These are phyloP conservation scores for Linyphia triangularis DNA, from an alignment of 2,888 invertebrate species.

Conservation along the genomic window DNA sequence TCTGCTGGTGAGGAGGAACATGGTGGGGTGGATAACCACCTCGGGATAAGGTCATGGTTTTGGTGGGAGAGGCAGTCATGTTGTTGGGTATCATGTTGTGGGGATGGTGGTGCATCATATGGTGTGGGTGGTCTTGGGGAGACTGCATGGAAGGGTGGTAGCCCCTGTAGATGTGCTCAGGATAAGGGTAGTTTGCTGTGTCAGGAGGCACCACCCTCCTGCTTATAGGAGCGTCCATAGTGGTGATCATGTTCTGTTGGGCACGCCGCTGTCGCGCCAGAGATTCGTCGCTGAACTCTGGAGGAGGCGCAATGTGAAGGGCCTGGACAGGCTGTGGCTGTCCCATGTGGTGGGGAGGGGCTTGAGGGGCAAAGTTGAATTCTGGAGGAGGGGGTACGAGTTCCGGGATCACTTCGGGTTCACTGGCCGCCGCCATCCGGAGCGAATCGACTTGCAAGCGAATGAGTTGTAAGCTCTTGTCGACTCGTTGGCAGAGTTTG, in stretches of 20 bases:
- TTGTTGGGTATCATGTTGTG: constrained; percentile 79
- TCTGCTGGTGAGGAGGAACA: constrained; percentile 58
- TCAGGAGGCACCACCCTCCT: constrained; percentile 61
- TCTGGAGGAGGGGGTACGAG: constrained; percentile 78
- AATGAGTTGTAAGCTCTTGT: constrained; percentile 76
- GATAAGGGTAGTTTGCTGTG: constrained; percentile 56
- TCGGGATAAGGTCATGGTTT: constrained; percentile 68
- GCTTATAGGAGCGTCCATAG: constrained; percentile 69
- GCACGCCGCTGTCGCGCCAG: constrained; percentile 62
- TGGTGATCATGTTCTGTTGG: constrained; percentile 65
- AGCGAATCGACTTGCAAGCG: constrained; percentile 76
- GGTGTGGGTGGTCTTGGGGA: constrained; percentile 68
- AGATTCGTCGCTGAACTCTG: constrained; percentile 90
- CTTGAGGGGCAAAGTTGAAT: constrained; percentile 76
- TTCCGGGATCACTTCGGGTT: constrained; percentile 76
- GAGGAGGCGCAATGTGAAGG: constrained; percentile 84
- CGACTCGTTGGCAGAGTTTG: constrained; percentile 75
- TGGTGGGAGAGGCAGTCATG: constrained; percentile 76
- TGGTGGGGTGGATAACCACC: constrained; percentile 67
- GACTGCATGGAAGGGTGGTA: constrained; percentile 68
- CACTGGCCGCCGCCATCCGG: constrained; percentile 76
- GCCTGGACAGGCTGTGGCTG: constrained; percentile 39
- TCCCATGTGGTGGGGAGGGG: constrained; percentile 44
- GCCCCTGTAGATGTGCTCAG: constrained; percentile 64
- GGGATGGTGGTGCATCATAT: constrained; percentile 78